Conservation (phyloP, 2,113 vertebrate genomes). For the Aegotheles bennettii region DNA sequence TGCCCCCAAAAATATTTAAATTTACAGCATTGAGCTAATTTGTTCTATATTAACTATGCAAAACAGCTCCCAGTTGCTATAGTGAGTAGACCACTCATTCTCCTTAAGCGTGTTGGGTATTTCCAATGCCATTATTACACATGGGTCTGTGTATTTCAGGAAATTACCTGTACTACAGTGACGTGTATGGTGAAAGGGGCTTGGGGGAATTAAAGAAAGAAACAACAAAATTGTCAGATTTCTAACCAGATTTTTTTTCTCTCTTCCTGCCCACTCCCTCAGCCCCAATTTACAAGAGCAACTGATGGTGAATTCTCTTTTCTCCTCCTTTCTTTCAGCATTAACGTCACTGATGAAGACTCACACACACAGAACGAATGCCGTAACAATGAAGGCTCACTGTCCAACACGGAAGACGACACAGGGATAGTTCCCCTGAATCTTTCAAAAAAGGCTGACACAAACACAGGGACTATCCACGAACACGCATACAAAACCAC, state of each 20-base stretch:
- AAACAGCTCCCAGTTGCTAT: neutral
- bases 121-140: neutral
- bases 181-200: neutral
- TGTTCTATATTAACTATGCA: neutral
- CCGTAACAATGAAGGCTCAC: neutral
- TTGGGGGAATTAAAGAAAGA: neutral
- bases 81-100: neutral
- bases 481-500: neutral
- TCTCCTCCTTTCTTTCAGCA: constrained; percentile 53
- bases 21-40: neutral
- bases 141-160: neutral
- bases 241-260: neutral
- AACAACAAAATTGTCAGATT: neutral
- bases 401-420: constrained; percentile 51
- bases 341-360: constrained; percentile 19
- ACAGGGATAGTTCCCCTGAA: constrained; percentile 81
- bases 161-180: neutral
- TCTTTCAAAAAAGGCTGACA: constrained; percentile 82
- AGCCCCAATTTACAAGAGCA: neutral
- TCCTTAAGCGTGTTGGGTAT: neutral
- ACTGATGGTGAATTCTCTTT: neutral
- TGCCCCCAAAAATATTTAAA: neutral
- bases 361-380: neutral
- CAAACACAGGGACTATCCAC: neutral
- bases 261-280: neutral